Conservation (phyloP, 2,888 invertebrate genomes). For the Andrena chrysosceles region DNA sequence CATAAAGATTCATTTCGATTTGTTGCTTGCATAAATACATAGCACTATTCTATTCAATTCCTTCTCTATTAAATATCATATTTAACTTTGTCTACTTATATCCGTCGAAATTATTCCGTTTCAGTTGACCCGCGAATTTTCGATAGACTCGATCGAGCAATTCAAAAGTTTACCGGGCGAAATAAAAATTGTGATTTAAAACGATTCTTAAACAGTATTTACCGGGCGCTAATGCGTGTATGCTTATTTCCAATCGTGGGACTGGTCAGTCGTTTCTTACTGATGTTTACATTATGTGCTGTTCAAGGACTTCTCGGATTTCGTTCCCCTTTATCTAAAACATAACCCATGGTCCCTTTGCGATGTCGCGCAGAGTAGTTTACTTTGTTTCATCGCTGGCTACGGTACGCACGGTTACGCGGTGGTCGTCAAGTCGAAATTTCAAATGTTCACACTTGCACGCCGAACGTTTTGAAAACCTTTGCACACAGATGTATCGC, state of each 20-base stretch:
- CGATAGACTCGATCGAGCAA: background rate
- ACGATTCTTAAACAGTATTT: background rate
- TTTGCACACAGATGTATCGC: background rate
- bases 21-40: too few relatives aligned
- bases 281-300: constrained; percentile 35
- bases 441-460: background rate
- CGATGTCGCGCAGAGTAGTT: constrained; percentile 6
- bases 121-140: background rate
- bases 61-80: background rate
- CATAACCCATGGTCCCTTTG: background rate
- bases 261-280: background rate
- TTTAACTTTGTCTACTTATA: background rate
- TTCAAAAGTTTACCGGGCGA: background rate
- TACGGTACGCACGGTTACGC: too few relatives aligned
- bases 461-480: background rate
- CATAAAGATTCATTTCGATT: too few relatives aligned
- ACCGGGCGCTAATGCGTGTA: background rate
- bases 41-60: too few relatives aligned
- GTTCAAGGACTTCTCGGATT: constrained; percentile 66
- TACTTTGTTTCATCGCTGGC: background rate
- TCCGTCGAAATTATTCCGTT: background rate
- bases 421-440: background rate
- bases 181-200: background rate
- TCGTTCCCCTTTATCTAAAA: constrained; percentile 31
- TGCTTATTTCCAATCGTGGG: background rate